Evolutionary conservation across 2,113 vertebrate species (phyloP).

Genomic region (Pseudopodoces humilis): DNA sequence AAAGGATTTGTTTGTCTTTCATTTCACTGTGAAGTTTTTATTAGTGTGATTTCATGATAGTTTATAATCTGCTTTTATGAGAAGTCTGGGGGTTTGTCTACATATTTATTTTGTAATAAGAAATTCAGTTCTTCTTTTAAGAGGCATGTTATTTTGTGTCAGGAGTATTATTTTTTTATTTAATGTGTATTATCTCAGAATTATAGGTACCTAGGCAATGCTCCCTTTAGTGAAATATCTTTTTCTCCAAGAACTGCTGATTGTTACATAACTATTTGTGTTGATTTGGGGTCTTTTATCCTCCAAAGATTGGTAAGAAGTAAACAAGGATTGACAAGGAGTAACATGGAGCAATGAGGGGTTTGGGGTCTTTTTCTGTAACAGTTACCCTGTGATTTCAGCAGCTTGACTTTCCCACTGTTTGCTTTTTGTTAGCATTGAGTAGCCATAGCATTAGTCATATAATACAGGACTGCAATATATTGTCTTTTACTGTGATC

Average conservation of each 20-base stretch:
- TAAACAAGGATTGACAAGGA: background rate
- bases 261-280: background rate
- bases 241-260: background rate
- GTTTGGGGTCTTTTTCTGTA: background rate
- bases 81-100: background rate
- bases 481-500: background rate
- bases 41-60: conserved; percentile 32
- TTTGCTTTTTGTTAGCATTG: background rate
- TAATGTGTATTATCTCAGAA: background rate
- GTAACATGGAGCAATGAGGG: background rate
- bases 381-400: background rate
- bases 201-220: background rate
- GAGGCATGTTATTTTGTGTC: background rate
- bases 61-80: conserved; percentile 30
- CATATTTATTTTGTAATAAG: background rate
- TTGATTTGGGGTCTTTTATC: background rate
- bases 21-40: conserved; percentile 3
- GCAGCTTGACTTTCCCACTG: background rate
- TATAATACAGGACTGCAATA: background rate
- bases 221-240: background rate
- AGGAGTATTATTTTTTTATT: background rate
- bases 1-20: background rate
- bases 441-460: background rate
- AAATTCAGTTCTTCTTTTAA: conserved; percentile 13
- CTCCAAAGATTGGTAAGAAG: background rate